Base-by-base conservation (phyloP, 2,888 invertebrate genomes). In the Proisotoma minuta region DNA sequence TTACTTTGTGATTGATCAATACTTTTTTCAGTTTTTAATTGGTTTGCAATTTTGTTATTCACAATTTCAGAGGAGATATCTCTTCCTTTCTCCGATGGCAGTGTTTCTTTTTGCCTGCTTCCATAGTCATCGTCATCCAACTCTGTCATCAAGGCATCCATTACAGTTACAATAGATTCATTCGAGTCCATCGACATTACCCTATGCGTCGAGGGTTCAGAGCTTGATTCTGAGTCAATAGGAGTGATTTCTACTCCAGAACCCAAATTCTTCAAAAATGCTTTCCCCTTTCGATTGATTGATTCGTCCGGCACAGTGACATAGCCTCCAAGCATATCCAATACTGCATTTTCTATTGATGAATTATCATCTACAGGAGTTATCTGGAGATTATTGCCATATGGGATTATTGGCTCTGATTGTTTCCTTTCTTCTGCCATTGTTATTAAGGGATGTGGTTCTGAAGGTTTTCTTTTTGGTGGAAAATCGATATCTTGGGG, bases 161-260 rank as follows among this genome's bases (percentile, higher is more conserved):
- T 54, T 3, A 54, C 39, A 8, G 53, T 54, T 12, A 54, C 23
- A 34, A 39, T 34, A 34, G 53, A 54, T 8, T 39, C 53, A 54
- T 29, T 54, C 3, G 53, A 54, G 23, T 54, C 53, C 39, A 54
- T 39, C 10, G 53, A 54, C 52, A 52, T 52, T n/a, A 52, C 52
- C n/a, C 52, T 26, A n/a, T 27, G 52, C 24, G 27, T 52, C 3
- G 8, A 5, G 2, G 12, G 29, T 2, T 52, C 53, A 22, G 5
- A 5, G 2, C 3, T 22, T 18, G n/a, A 8, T 10, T 39, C 29
- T 24, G 26, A 27, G 18, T 54, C 53, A 22, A 54, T 12, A 5
- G 53, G 20, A 12, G 22, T 39, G 5, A 54, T 54, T 54, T 54
- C 53, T 22, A 54, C 53, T 20, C 53, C 53, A 50, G 34, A 54